Evolutionary conservation across 2,888 invertebrate genomes (phyloP), one percentile per base, ranked within the genome.

Genomic region (Caenorhabditis macrosperma): DNA sequence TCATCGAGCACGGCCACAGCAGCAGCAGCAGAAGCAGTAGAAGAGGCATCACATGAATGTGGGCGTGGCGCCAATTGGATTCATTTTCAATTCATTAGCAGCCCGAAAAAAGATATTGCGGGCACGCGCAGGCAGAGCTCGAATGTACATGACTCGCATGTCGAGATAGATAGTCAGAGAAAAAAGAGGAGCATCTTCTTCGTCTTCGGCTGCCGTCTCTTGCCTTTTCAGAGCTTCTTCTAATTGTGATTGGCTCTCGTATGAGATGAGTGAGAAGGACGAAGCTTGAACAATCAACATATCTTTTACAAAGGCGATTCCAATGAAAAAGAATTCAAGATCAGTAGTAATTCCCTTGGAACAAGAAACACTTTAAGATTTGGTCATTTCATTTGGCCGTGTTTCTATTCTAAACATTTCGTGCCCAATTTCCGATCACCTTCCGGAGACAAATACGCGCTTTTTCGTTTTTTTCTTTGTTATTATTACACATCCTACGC

Each of bases 61-160:
- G 61, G 68, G 76, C 76, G 76, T 67, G 76, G 76, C 77, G 69
- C 78, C 78, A 78, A 78, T 78, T 78, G 78, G 78, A 78, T 78
- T 78, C 78, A 78, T 78, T 78, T 78, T 71, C 71, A 78, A 78
- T 78, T 78, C 78, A 78, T 78, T 78, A 78, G 78, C 64, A 55
- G 30, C 66, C 28, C 50, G 64, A 57, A 48, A 63, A 74, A 48
- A 48, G 50, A 64, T 68, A 64, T 57, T 38, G 57, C 50, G 20
- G 35, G 26, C 2, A 10, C 28, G 54, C 55, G 33, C 55, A 24
- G 1, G 50, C 20, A 24, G 12, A 24, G 9, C 63, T 66, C 66
- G 41, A 28, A 66, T 66, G 66, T 66, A 66, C 66, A 66, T n/a
- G 64, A 22, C 67, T 67, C 67, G 57, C 26, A 55, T 67, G 55